Conservation (phyloP, 2,888 invertebrate species). For the Chrysotoxum bicinctum region DNA sequence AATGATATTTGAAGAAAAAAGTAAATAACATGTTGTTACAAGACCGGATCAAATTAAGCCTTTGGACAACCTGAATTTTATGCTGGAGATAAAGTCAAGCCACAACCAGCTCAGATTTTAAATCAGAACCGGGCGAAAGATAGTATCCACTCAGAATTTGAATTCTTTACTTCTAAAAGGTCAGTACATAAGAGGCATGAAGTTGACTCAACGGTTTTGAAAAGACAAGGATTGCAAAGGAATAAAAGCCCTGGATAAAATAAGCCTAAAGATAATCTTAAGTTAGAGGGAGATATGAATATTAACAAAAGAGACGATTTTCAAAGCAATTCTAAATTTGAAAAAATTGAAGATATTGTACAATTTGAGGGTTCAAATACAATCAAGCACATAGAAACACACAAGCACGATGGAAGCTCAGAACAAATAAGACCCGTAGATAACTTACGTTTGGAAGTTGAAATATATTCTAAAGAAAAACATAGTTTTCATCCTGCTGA, state of each 20-base stretch:
- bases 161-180: slow-evolving; percentile 78
- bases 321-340: slow-evolving; percentile 78
- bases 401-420: slow-evolving; percentile 80
- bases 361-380: slow-evolving; percentile 83
- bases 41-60: slow-evolving; percentile 81
- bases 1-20: slow-evolving; percentile 77
- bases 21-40: slow-evolving; percentile 78
- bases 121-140: slow-evolving; percentile 84
- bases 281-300: slow-evolving; percentile 83
- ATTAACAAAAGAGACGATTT: slow-evolving; percentile 25
- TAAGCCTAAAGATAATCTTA: slow-evolving; percentile 85
- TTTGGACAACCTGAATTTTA: slow-evolving; percentile 80
- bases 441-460: slow-evolving; percentile 77
- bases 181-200: slow-evolving; percentile 80
- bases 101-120: slow-evolving; percentile 78
- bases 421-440: slow-evolving; percentile 82
- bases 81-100: slow-evolving; percentile 76
- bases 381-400: slow-evolving; percentile 81
- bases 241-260: slow-evolving; percentile 82
- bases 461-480: slow-evolving; percentile 75
- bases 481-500: slow-evolving; percentile 81
- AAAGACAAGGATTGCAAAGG: slow-evolving; percentile 80
- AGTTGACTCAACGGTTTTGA: slow-evolving; percentile 74
- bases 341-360: slow-evolving; percentile 83
- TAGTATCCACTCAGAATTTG: slow-evolving; percentile 84